A percentile compares a stretch with the other conserved stretches of the same genome.
Evolutionary conservation across 2,888 invertebrate species (phyloP).

Genomic region (Neoaliturus tenellus): DNA sequence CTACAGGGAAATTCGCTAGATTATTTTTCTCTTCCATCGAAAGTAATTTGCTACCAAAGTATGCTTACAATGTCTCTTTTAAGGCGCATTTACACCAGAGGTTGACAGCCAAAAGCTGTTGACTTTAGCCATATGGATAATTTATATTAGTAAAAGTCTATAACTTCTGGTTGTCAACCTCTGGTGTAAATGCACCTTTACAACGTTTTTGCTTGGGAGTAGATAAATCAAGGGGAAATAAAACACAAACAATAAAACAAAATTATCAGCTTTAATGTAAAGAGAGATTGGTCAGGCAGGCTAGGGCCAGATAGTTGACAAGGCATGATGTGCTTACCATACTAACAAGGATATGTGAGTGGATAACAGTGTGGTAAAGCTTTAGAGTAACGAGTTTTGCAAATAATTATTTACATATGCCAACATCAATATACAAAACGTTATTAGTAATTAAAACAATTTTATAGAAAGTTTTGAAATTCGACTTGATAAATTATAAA

Average conservation of each 20-base stretch:
- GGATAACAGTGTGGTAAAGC: conserved; percentile 61
- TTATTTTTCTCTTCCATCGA: too few species aligned
- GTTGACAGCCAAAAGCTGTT: too few species aligned
- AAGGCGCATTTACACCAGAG: too few species aligned
- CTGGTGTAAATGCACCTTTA: too few species aligned
- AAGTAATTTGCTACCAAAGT: too few species aligned
- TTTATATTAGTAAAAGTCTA: too few species aligned
- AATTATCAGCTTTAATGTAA: conserved; percentile 64
- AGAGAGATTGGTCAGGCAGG: conserved; percentile 61
- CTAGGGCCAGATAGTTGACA: conserved; percentile 59
- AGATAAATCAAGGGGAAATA: neutral
- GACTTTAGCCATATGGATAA: too few species aligned
- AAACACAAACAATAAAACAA: conserved; percentile 52
- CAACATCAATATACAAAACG: conserved; percentile 61
- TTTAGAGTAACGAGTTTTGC: conserved; percentile 64
- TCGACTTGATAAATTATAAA: conserved; percentile 50
- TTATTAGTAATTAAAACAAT: conserved; percentile 59
- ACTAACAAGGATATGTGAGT: conserved; percentile 62
- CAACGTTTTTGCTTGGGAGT: too few species aligned
- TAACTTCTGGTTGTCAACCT: too few species aligned
- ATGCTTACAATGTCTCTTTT: too few species aligned
- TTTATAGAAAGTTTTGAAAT: conserved; percentile 60
- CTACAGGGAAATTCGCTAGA: too few species aligned
- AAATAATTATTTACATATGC: conserved; percentile 59
- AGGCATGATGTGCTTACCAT: conserved; percentile 59